Evolutionary conservation across 2,888 invertebrate genomes (phyloP).

Genomic region (Netelia inedita): DNA sequence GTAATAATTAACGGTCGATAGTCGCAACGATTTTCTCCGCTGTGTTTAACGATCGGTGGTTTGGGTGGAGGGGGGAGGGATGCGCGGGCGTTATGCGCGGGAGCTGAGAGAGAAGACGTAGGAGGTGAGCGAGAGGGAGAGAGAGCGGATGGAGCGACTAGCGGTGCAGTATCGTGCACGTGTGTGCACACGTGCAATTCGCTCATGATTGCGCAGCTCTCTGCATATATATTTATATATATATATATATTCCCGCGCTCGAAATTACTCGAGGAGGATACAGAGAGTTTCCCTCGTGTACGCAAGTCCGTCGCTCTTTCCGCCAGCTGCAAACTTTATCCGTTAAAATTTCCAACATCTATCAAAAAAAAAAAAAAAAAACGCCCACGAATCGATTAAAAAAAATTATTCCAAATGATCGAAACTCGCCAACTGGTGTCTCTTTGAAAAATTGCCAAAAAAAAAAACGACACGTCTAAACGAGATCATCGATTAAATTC

Average conservation of each 20-base stretch:
- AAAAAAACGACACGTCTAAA: no score
- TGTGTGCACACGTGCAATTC: conserved; percentile 68
- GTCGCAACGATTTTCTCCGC: no score
- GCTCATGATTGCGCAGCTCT: neutral
- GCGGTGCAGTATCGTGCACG: conserved; percentile 55
- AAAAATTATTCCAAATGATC: no score
- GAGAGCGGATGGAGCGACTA: conserved; percentile 14
- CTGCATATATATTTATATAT: neutral
- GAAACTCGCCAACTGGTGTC: no score
- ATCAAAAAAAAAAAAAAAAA: neutral
- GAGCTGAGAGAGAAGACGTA: conserved; percentile 19
- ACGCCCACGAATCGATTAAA: neutral
- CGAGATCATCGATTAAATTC: no score
- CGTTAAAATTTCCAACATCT: neutral
- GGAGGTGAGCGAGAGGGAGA: neutral
- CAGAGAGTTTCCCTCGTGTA: conserved; percentile 6
- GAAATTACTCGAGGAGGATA: no score
- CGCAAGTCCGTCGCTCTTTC: neutral
- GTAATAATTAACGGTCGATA: no score
- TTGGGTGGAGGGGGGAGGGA: no score
- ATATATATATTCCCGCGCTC: no score
- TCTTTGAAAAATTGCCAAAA: no score
- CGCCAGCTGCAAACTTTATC: neutral
- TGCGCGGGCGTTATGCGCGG: conserved; percentile 10
- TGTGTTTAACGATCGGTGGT: no score